These are phyloP conservation scores for Capitulum mitella DNA, from an alignment of 2,888 invertebrate genomes.

Conservation along the genomic window DNA sequence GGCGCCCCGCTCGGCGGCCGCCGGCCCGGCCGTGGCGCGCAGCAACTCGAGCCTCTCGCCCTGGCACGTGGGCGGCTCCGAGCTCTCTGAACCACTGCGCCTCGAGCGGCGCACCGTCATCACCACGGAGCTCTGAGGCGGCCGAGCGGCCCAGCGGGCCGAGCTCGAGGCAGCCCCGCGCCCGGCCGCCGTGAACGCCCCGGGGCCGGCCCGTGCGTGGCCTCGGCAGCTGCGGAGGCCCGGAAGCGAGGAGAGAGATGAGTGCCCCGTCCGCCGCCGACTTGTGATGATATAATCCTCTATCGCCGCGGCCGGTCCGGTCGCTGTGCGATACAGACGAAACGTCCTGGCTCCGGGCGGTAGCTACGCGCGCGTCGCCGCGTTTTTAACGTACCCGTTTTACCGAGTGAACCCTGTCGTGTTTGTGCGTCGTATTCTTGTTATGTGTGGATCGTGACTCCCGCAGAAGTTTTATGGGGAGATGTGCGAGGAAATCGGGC, in stretches of 20 bases:
- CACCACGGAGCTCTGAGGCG: conserved; percentile 21
- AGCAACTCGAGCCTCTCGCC: conserved; percentile 10
- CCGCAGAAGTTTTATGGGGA: conserved; percentile 6
- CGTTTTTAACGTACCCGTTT: neutral
- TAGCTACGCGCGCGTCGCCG: neutral
- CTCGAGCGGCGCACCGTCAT: conserved; percentile 24
- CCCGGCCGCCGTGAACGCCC: neutral
- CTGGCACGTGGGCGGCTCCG: conserved; percentile 24
- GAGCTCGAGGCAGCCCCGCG: too few species aligned
- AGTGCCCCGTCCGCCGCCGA: neutral
- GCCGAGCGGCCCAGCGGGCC: neutral
- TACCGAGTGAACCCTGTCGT: neutral
- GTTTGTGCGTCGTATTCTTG: neutral
- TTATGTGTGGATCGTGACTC: neutral
- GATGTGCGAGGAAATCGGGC: neutral
- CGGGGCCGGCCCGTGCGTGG: neutral
- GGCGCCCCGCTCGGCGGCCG: neutral
- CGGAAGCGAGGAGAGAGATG: neutral
- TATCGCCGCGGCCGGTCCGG: neutral
- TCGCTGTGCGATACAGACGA: too few species aligned
- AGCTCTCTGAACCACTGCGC: neutral
- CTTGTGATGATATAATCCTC: neutral
- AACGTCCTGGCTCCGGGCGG: neutral
- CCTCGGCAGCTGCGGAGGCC: neutral
- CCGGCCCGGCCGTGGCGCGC: neutral